A percentile compares a stretch with the other conserved stretches of the same genome.
phyloP scores from a whole-genome alignment of 2,113 vertebrate genomes.

The Dinomys branickii region DNA sequence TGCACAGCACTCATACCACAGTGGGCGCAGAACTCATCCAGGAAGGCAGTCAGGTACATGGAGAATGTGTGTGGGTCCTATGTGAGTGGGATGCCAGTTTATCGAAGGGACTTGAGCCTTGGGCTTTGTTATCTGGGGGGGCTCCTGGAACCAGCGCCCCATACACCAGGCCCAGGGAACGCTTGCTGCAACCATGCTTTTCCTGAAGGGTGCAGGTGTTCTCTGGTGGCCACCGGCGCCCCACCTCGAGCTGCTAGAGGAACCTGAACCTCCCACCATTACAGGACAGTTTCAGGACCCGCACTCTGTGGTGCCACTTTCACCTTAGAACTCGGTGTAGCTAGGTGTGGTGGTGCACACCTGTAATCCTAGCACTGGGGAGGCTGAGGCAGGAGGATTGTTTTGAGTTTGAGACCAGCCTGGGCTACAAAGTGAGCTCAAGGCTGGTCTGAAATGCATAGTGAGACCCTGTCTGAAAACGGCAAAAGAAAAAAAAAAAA shows the following conservation, averaged over 20 bases:
- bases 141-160: not conserved
- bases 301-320: not conserved
- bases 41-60: not conserved
- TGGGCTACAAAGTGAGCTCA: no score
- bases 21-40: not conserved
- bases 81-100: not conserved
- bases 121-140: not conserved
- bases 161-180: not conserved
- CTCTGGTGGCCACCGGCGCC: not conserved
- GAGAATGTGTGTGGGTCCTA: no score
- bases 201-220: not conserved
- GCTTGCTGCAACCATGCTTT: accelerated
- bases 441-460: no score
- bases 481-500: no score
- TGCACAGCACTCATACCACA: not conserved
- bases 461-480: no score
- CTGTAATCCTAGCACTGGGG: no score
- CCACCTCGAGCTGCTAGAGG: accelerated
- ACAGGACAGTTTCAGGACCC: not conserved
- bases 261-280: not conserved
- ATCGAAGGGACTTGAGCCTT: not conserved
- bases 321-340: not conserved
- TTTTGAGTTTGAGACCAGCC: no score
- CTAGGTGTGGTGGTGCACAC: no score
- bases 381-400: no score